phyloP scores from a whole-genome alignment of 2,113 vertebrate genomes.

The Engystomops pustulosus region DNA sequence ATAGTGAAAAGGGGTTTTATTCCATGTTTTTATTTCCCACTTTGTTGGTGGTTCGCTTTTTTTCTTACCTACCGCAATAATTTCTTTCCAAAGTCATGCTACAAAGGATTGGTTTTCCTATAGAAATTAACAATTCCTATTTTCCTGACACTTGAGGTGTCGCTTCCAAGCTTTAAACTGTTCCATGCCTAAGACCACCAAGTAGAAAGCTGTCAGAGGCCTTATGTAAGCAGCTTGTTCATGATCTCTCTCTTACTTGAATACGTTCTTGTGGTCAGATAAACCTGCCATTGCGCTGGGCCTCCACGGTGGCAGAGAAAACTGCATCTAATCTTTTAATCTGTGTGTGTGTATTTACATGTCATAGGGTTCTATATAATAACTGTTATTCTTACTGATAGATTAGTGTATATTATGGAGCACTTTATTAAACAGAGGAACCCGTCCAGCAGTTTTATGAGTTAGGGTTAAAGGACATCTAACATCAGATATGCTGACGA shows the following conservation, averaged over 20 bases:
- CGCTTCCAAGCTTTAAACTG: conserved; percentile 70
- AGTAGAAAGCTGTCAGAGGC: conserved; percentile 60
- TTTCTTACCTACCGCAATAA: conserved; percentile 62
- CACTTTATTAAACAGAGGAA: neutral
- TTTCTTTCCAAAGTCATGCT: conserved; percentile 65
- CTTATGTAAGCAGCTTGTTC: conserved; percentile 55
- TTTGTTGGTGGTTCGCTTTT: conserved; percentile 64
- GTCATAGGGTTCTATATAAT: neutral
- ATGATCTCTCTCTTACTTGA: conserved; percentile 32
- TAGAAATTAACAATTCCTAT: conserved; percentile 67
- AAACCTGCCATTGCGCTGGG: neutral
- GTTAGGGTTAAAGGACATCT: too few relatives aligned
- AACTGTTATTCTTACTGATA: neutral
- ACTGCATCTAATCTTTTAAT: neutral
- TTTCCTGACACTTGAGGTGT: conserved; percentile 66
- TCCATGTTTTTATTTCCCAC: conserved; percentile 58
- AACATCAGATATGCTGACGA: too few relatives aligned
- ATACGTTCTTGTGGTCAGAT: conserved; percentile 35
- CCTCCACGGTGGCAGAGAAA: neutral
- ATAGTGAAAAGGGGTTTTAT: conserved; percentile 55
- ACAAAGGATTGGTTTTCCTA: conserved; percentile 65
- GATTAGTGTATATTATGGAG: neutral
- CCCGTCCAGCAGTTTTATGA: too few relatives aligned
- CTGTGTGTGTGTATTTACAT: conserved; percentile 1
- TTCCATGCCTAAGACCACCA: conserved; percentile 69